Percentiles rank a stretch among this genome's conserved stretches.
Evolutionary conservation across 2,888 invertebrate genomes (phyloP).

Genomic region (Amiota minor): DNA sequence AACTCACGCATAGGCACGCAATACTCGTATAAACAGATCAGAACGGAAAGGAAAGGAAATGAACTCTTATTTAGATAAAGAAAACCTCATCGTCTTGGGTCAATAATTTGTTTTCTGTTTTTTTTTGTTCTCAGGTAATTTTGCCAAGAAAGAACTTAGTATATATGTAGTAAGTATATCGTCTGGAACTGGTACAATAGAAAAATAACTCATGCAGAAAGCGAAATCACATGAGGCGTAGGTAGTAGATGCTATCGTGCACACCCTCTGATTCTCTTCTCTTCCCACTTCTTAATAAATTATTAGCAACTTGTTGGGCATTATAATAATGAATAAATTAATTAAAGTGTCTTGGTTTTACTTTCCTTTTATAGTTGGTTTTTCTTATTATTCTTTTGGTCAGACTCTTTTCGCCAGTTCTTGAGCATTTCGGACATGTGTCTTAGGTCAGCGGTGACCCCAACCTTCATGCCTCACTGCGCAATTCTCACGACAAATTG

Average conservation of each 20-base stretch:
- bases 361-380: slow-evolving; percentile 1
- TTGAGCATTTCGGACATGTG: slow-evolving; percentile 7
- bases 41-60: too few species aligned
- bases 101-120: slow-evolving; percentile 14
- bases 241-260: background rate
- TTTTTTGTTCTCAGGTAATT: background rate
- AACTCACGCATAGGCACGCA: too few species aligned
- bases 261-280: background rate
- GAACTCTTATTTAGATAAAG: too few species aligned
- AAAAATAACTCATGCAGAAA: slow-evolving; percentile 23
- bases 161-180: too few species aligned
- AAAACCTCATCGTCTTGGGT: background rate
- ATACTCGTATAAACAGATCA: too few species aligned
- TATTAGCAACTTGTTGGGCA: background rate
- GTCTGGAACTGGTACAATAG: background rate
- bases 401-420: background rate
- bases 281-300: too few species aligned
- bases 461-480: slow-evolving; percentile 34
- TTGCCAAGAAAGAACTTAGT: slow-evolving; percentile 6
- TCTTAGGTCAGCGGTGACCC: slow-evolving; percentile 30
- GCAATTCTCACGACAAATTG: slow-evolving; percentile 33
- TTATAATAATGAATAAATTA: slow-evolving; percentile 10
- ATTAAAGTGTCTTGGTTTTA: slow-evolving; percentile 1
- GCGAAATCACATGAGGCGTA: slow-evolving; percentile 19
- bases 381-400: background rate